Conservation (phyloP, 1,140 invertebrate genomes). For the Kradibia gibbosae region DNA sequence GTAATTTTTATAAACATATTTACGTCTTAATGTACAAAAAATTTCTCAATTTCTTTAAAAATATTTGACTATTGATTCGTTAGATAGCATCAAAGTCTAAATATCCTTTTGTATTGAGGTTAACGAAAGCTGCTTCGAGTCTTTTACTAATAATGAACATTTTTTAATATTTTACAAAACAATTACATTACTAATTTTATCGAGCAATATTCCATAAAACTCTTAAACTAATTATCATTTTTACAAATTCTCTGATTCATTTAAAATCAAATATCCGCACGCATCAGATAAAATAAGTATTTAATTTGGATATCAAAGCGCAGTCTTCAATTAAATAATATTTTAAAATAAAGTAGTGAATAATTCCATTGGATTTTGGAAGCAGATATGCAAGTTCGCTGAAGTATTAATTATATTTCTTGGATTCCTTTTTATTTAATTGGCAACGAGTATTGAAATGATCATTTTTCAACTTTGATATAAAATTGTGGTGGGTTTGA, state of each 20-base stretch:
- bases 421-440: background rate
- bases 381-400: background rate
- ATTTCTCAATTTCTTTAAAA: too few relatives aligned
- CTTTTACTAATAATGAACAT: too few relatives aligned
- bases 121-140: too few relatives aligned
- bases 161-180: too few relatives aligned
- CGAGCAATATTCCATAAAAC: background rate
- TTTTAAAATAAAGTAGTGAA: background rate
- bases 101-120: too few relatives aligned
- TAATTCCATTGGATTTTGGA: background rate
- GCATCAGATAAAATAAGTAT: background rate
- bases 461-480: background rate
- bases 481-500: too few relatives aligned
- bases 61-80: too few relatives aligned
- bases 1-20: too few relatives aligned
- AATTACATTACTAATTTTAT: background rate
- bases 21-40: too few relatives aligned
- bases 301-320: background rate
- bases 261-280: background rate
- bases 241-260: background rate
- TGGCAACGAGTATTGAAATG: background rate
- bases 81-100: too few relatives aligned
- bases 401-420: background rate
- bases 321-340: background rate
- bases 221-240: background rate